Percentiles rank a stretch among this genome's conserved stretches.
Conservation (phyloP, 30 jellyfish, hydroid and myxozoan genomes). For the Cassiopea xamachana region DNA sequence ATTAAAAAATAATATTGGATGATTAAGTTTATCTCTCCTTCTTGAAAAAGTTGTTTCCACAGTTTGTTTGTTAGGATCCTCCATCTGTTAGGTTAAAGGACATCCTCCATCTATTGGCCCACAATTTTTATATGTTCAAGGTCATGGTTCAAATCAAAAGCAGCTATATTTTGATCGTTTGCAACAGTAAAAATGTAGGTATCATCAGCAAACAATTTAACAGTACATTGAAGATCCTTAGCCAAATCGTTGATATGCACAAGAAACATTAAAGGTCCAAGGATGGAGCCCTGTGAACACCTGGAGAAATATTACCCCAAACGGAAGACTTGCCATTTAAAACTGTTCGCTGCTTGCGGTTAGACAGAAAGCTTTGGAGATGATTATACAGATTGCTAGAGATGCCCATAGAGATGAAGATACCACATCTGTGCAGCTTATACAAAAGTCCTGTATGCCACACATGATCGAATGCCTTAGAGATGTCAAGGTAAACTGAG, state of each 20-base stretch:
- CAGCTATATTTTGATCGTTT: not conserved
- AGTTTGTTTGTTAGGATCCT: not conserved
- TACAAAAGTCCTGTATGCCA: not conserved
- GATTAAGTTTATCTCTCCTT: too few relatives aligned
- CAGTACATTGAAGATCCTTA: not conserved
- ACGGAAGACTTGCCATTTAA: not conserved
- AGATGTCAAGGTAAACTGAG: not conserved
- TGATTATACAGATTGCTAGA: not conserved
- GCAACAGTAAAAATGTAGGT: not conserved
- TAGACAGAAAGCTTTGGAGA: not conserved
- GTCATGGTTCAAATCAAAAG: not conserved
- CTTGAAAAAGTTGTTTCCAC: not conserved
- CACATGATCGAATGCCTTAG: not conserved
- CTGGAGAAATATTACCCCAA: not conserved
- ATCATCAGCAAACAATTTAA: not conserved
- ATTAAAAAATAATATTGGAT: not conserved
- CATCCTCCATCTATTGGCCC: not conserved
- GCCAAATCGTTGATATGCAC: not conserved
- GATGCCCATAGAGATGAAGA: not conserved
- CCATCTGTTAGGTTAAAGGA: not conserved
- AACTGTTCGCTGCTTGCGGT: not conserved
- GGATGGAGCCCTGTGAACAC: not conserved
- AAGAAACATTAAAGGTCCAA: not conserved
- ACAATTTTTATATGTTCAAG: not conserved
- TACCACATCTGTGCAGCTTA: not conserved